Base-by-base conservation (phyloP, 2,888 invertebrate genomes). In the Seira musarum region DNA sequence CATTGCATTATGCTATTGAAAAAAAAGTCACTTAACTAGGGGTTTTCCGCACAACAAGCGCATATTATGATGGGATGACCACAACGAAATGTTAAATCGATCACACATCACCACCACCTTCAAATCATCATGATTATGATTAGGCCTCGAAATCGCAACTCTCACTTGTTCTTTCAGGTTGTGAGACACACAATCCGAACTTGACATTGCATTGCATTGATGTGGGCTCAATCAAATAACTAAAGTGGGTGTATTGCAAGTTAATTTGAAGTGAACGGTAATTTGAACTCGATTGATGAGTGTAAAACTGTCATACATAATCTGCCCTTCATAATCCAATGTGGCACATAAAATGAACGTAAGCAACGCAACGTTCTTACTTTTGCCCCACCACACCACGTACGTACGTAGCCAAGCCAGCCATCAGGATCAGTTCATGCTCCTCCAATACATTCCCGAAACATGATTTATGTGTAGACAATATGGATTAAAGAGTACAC, bases 231-330 rank as follows among this genome's bases (percentile, higher is more conserved):
- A 60, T 60, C 49, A 60, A 60, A 60, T 21, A 60, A 21, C 60
- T 60, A 8, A 60, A 60, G 60, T 60, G 60, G 60, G 60, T 60
- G 60, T 68, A 68, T 74, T 67, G 68, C 69, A 25, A 64, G 76
- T 76, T 76, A 69, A 76, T 76, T 65, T 70, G 70, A 35, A 65
- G 40, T 60, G 66, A 77, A 77, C 77, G 77, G 77, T 77, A 70
- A 77, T 77, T 77, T 77, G 77, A 77, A 63, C 77, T 71, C 60
- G 57, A 65, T 70, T 70, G 77, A 46, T 75, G 74, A 75, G 70
- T 30, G 60, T 49, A 49, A 64, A 66, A 65, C 70, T 70, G 77
- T 77, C 77, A 66, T 57, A 46, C 21, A 60, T 60, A 13, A 60
- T 60, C 60, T 60, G 22, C 60, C 21, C 60, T 19, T 60, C 2